phyloP scores from a whole-genome alignment of 1,140 invertebrate genomes.

The Amyelois transitella region DNA sequence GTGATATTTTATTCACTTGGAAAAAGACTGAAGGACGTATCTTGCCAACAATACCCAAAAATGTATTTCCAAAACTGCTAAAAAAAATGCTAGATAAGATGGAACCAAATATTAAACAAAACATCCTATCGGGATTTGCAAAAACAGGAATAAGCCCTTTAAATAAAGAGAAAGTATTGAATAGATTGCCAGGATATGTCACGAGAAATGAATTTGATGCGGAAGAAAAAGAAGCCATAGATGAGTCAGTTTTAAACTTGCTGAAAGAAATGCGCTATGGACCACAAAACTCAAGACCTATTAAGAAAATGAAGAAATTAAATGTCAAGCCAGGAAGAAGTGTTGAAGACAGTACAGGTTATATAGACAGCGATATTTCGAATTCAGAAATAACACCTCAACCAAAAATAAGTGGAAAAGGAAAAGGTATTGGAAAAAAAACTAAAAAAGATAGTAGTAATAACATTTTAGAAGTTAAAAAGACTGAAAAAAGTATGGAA shows the following conservation, averaged over 20 bases:
- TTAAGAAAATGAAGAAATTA: slow-evolving; percentile 15
- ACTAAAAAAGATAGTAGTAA: too few relatives aligned
- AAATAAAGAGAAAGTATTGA: slow-evolving; percentile 10
- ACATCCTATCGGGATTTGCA: slow-evolving; percentile 19
- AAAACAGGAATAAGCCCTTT: slow-evolving; percentile 21
- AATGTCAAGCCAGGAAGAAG: slow-evolving; percentile 7
- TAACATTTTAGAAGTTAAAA: too few relatives aligned
- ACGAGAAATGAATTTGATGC: background rate
- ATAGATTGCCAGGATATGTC: slow-evolving; percentile 5
- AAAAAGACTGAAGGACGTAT: slow-evolving; percentile 5
- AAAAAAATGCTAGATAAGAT: slow-evolving; percentile 11
- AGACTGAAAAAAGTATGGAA: too few relatives aligned
- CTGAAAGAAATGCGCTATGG: slow-evolving; percentile 22
- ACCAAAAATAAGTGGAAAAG: too few relatives aligned
- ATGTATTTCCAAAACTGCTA: slow-evolving; percentile 17
- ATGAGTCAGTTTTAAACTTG: slow-evolving; percentile 15
- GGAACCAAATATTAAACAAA: slow-evolving; percentile 12
- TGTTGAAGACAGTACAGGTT: background rate
- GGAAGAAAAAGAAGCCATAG: slow-evolving; percentile 10
- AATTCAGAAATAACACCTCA: too few relatives aligned
- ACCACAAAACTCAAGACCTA: slow-evolving; percentile 9
- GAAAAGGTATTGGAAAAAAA: too few relatives aligned
- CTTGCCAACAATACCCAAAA: slow-evolving; percentile 13
- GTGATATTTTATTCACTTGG: slow-evolving; percentile 5
- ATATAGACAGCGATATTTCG: too few relatives aligned